Conservation (phyloP, 2,888 invertebrate genomes). For the Lottia gigantea region DNA sequence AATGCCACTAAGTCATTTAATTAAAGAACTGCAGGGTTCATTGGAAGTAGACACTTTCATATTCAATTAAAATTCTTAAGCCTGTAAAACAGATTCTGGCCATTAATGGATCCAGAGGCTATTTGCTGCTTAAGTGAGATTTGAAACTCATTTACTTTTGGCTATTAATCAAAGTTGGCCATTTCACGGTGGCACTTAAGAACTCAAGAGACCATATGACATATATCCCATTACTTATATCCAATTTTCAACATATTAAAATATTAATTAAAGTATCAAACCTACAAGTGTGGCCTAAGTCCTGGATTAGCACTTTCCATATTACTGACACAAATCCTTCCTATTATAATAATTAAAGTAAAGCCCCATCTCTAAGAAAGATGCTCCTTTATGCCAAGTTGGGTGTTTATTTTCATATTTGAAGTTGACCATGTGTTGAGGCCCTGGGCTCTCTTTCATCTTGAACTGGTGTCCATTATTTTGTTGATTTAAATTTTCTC, state of each 20-base stretch:
- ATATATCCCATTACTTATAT: constrained; percentile 2
- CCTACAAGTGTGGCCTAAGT: too few species aligned
- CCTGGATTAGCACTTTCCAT: too few species aligned
- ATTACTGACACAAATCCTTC: not conserved
- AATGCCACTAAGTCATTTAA: not conserved
- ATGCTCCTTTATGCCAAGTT: not conserved
- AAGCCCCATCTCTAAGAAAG: too few species aligned
- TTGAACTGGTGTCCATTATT: not conserved
- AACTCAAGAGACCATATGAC: constrained; percentile 7
- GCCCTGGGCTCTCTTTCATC: not conserved
- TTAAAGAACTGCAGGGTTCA: not conserved
- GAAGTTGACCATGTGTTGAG: constrained; percentile 3
- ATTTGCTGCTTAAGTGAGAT: too few species aligned
- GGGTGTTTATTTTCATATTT: constrained; percentile 2
- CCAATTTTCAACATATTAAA: not conserved
- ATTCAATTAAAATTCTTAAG: too few species aligned
- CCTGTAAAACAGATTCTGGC: too few species aligned
- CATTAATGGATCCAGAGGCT: too few species aligned
- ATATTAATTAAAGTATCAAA: too few species aligned
- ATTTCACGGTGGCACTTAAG: not conserved
- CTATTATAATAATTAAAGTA: too few species aligned
- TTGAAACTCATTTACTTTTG: not conserved
- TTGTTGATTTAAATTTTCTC: constrained; percentile 6
- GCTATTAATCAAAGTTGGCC: not conserved
- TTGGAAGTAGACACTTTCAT: too few species aligned